phyloP scores from a whole-genome alignment of 2,888 invertebrate species.

The Drosophila austrosaltans region DNA sequence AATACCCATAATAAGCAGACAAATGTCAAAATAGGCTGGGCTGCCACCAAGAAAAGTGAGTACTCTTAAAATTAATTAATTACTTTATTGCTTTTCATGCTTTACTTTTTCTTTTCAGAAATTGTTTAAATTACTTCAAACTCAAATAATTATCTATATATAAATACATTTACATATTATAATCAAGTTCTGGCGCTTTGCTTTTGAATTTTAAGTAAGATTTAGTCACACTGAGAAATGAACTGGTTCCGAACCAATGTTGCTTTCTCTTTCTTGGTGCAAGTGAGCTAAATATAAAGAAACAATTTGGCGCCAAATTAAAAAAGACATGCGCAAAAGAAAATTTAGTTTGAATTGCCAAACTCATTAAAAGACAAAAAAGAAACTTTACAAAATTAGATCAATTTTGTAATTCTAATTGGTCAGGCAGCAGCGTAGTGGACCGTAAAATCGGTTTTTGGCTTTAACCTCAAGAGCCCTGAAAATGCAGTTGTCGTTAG shows the following conservation, averaged over 20 bases:
- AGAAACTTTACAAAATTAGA: not conserved
- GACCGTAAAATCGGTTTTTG: constrained; percentile 6
- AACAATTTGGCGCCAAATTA: not conserved
- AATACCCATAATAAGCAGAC: constrained; percentile 67
- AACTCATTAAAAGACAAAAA: not conserved
- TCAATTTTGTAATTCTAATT: constrained; percentile 11
- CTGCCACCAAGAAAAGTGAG: constrained; percentile 77
- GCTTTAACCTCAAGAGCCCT: constrained; percentile 43
- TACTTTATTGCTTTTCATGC: not conserved
- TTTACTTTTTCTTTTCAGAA: constrained; percentile 46
- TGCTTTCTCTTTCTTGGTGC: not conserved
- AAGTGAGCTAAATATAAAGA: not conserved
- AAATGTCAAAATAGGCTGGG: constrained; percentile 79
- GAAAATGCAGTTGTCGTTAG: constrained; percentile 22
- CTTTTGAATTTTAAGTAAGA: not conserved
- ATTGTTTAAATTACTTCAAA: constrained; percentile 49
- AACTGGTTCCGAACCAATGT: constrained; percentile 5
- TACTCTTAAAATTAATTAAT: not conserved
- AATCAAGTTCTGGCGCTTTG: not conserved
- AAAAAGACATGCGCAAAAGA: not conserved
- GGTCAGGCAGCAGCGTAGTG: not conserved
- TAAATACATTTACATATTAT: no score
- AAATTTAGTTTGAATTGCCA: not conserved
- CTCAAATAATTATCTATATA: not conserved
- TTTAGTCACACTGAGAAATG: not conserved